A percentile compares a stretch with the other conserved stretches of the same genome.
These are phyloP conservation scores for Eulacestoma nigropectus DNA, from an alignment of 2,113 vertebrate genomes.

Conservation along the genomic window DNA sequence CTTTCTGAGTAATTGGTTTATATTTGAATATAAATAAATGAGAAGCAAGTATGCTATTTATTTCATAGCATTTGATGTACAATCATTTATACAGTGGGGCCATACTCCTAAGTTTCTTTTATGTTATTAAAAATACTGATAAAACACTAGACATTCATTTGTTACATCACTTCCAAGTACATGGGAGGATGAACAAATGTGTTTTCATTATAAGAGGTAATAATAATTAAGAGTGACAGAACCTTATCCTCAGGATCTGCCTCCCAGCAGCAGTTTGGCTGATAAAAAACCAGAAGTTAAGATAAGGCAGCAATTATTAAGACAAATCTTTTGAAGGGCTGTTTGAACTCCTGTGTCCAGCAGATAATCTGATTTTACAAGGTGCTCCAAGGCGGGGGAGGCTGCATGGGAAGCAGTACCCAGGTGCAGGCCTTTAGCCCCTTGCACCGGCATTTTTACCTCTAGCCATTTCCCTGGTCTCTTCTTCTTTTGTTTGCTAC, in stretches of 20 bases:
- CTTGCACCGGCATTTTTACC: constrained; percentile 64
- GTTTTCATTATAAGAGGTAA: constrained; percentile 61
- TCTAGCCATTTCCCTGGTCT: constrained; percentile 53
- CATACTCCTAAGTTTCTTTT: not conserved
- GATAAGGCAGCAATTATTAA: constrained; percentile 67
- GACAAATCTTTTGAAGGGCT: constrained; percentile 66
- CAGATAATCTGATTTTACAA: constrained; percentile 70
- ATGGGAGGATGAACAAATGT: constrained; percentile 44
- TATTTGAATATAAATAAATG: constrained; percentile 20
- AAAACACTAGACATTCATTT: constrained; percentile 30
- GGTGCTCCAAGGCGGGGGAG: constrained; percentile 16
- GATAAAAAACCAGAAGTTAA: constrained; percentile 62
- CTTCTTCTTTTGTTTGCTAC: constrained; percentile 68
- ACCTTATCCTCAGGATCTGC: constrained; percentile 58
- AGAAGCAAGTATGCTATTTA: not conserved
- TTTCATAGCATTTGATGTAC: constrained; percentile 16
- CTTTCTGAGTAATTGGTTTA: not conserved
- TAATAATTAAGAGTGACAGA: constrained; percentile 65
- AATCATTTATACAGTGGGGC: not conserved
- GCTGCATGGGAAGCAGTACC: constrained; percentile 43
- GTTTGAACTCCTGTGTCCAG: constrained; percentile 62
- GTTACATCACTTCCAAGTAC: constrained; percentile 35
- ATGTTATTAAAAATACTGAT: constrained; percentile 43
- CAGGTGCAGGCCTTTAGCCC: constrained; percentile 76
- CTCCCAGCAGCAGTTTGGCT: constrained; percentile 49